Evolutionary conservation across 2,888 invertebrate genomes (phyloP).

Genomic region (Dorcus parallelipipedus): DNA sequence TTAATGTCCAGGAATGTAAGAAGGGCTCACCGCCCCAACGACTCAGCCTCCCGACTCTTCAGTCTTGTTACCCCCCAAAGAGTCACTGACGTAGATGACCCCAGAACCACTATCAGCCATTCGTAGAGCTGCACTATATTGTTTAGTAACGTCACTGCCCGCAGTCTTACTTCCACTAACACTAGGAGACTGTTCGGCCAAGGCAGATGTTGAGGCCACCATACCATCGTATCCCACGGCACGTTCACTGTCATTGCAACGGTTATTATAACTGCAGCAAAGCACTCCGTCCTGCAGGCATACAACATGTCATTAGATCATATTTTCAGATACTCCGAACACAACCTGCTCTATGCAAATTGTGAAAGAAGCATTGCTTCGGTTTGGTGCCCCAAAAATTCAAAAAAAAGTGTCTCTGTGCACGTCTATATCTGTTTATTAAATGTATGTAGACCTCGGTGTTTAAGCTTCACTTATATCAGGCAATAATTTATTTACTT

Average conservation of each 20-base stretch:
- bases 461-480: slow-evolving; percentile 1
- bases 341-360: slow-evolving; percentile 19
- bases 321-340: slow-evolving; percentile 10
- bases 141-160: slow-evolving; percentile 40
- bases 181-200: slow-evolving; percentile 25
- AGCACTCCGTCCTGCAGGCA: slow-evolving; percentile 48
- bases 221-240: slow-evolving; percentile 47
- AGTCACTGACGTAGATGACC: slow-evolving; percentile 38
- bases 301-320: slow-evolving; percentile 17
- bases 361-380: slow-evolving; percentile 13
- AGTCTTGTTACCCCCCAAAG: slow-evolving; percentile 36
- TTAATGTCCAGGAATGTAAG: slow-evolving; percentile 44
- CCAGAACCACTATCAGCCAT: slow-evolving; percentile 40
- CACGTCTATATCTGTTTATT: not conserved
- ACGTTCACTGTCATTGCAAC: slow-evolving; percentile 47
- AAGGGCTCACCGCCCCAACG: slow-evolving; percentile 34
- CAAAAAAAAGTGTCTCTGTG: slow-evolving; percentile 6
- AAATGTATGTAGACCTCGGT: not conserved
- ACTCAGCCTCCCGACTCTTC: slow-evolving; percentile 38
- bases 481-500: not conserved
- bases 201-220: slow-evolving; percentile 38
- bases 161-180: slow-evolving; percentile 24
- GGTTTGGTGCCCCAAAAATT: slow-evolving; percentile 11
- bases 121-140: slow-evolving; percentile 43
- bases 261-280: slow-evolving; percentile 51